A percentile compares a stretch with the other conserved stretches of the same genome.
Conservation (phyloP, 2,888 invertebrate genomes). For the Microctonus aethiopoides region DNA sequence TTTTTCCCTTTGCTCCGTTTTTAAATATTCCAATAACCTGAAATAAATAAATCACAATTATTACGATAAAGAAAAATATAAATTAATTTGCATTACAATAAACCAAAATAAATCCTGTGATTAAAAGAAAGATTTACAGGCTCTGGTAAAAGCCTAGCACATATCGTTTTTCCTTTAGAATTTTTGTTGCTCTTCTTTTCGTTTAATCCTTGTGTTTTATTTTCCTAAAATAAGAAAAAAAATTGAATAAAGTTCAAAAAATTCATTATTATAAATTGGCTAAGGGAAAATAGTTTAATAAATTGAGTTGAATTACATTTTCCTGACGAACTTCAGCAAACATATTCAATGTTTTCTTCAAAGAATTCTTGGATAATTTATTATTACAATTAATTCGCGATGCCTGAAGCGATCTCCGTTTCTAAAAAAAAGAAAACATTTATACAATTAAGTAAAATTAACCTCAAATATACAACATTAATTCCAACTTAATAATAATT, state of each 20-base stretch:
- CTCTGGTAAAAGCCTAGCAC: constrained; percentile 38
- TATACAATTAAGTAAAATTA: too few species aligned
- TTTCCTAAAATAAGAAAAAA: constrained; percentile 31
- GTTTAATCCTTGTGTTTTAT: constrained; percentile 14
- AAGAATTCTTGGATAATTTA: constrained; percentile 5
- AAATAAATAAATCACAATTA: neutral
- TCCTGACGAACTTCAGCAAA: constrained; percentile 39
- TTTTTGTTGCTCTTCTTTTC: constrained; percentile 21
- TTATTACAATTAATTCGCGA: neutral
- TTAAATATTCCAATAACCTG: constrained; percentile 39
- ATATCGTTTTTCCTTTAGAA: constrained; percentile 33
- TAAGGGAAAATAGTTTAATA: neutral
- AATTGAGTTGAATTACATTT: constrained; percentile 31
- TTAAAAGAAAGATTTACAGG: constrained; percentile 23
- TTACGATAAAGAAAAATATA: neutral
- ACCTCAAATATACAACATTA: too few species aligned
- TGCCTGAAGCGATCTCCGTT: neutral
- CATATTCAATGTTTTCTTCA: constrained; percentile 26
- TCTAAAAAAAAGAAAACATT: constrained; percentile 14
- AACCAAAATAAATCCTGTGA: neutral
- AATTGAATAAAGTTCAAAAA: neutral
- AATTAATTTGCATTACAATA: neutral
- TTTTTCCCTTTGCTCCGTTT: constrained; percentile 37
- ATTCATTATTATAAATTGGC: neutral
- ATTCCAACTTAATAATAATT: too few species aligned